Evolutionary conservation across 2,113 vertebrate genomes (phyloP), one percentile per base, ranked within the genome.

Genomic region (Melanerpes formicivorus): DNA sequence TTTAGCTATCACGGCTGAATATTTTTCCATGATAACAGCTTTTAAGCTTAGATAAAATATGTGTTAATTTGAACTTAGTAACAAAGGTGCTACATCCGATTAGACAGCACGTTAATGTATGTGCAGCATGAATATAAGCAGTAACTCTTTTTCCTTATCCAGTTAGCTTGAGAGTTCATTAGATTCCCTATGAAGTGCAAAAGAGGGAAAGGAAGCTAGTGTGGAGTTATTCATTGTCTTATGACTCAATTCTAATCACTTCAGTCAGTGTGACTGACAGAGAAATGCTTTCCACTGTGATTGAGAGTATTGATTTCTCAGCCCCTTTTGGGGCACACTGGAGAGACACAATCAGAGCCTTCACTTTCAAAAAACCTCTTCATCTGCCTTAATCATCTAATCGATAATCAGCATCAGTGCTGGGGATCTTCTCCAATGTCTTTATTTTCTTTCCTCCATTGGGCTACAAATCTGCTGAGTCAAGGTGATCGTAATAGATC

Each of bases 351-450:
- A 98, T 98, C 98, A 98, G 98, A 98, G 97, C 97, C 97, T 98
- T 98, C 95, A 92, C 98, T 98, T 98, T 98, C 94, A 98, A 98
- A 97, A 98, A 98, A 98, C 97, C 98, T 99, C 98, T 99, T 99
- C 98, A 99, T 99, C 98, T 99, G 98, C 98, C 98, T 98, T 99
- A 99, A 99, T 99, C 98, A 99, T 98, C 98, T 98, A 98, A 98
- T 99, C 98, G 93, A 99, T 99, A 98, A 99, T 99, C 98, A 98
- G 98, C 96, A 96, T 98, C 97, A 97, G 98, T 98, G 97, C 97
- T 96, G 97, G 92, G 96, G 95, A 97, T 98, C 98, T 97, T 97
- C 96, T 95, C 97, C 97, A 92, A 97, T 94, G 97, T 98, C 97
- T 98, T 96, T 96, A 98, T 98, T 98, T 97, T 96, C 94, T 96